Percentiles rank a stretch among this genome's conserved stretches.
Evolutionary conservation across 2,113 vertebrate species (phyloP).

Genomic region (human): GRCh38 chr4:39637501-39638000

Average conservation of each 20-base stretch:
- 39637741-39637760: neutral
- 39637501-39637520: neutral
- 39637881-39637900: neutral
- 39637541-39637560: slow-evolving; percentile 5
- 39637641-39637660: neutral
- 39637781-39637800: neutral
- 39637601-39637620: neutral
- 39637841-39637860: neutral
- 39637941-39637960: slow-evolving; percentile 1
- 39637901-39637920: neutral
- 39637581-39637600: neutral
- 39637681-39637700: neutral
- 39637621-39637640: neutral
- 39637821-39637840: neutral
- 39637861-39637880: neutral
- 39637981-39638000: neutral
- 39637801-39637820: neutral
- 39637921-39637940: neutral
- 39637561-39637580: neutral
- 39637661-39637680: neutral
- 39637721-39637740: neutral
- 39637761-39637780: neutral
- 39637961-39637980: slow-evolving; percentile 5
- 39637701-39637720: neutral
- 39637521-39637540: neutral